Conservation (phyloP, 2,113 vertebrate species). For the Phaetusa simplex region DNA sequence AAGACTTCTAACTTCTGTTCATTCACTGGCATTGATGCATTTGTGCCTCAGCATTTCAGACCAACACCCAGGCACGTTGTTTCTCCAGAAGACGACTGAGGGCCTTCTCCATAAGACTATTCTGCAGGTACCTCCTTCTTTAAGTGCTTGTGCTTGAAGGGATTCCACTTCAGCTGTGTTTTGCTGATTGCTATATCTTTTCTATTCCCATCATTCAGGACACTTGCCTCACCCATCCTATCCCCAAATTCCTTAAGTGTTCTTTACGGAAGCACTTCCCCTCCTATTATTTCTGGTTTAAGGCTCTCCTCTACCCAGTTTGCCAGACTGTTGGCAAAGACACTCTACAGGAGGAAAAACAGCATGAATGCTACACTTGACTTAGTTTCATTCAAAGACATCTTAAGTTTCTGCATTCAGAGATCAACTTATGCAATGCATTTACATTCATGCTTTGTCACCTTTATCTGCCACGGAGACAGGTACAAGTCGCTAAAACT, state of each 20-base stretch:
- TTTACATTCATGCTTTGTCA: neutral
- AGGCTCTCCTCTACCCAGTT: neutral
- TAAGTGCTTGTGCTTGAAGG: neutral
- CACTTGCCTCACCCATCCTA: neutral
- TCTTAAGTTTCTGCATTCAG: neutral
- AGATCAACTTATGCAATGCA: neutral
- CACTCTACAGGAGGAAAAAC: neutral
- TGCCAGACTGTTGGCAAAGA: neutral
- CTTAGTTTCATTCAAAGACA: neutral
- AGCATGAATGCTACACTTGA: neutral
- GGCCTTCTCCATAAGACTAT: neutral
- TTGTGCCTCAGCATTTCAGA: neutral
- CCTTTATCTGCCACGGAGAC: neutral
- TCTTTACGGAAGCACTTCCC: neutral
- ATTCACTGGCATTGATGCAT: too few species aligned
- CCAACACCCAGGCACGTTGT: neutral
- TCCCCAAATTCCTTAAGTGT: neutral
- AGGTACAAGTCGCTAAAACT: neutral
- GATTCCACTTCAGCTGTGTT: neutral
- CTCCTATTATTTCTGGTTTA: neutral
- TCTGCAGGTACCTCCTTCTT: neutral
- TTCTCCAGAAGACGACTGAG: neutral
- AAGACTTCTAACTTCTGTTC: neutral
- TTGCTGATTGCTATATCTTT: neutral
- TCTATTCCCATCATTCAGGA: neutral